Evolutionary conservation across 2,888 invertebrate species (phyloP), one percentile per base, ranked within the genome.

Genomic region (Lottia gigantea): DNA sequence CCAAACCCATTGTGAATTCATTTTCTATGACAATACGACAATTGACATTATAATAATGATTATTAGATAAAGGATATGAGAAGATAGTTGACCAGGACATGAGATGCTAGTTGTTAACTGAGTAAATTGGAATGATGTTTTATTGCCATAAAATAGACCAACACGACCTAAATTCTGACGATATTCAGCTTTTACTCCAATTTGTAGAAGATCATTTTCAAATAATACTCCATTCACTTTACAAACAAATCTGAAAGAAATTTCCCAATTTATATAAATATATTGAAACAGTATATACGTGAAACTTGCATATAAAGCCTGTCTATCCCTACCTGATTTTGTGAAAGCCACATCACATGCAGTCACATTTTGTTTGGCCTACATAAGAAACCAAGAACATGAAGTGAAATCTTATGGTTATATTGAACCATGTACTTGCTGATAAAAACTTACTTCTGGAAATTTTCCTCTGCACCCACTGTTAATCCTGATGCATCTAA

Each of bases 161-260:
- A 99, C 92, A 71, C 98, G 92, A 23, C 98, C 98, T 82, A 99
- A 92, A 90, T 98, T 98, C 89, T 96, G 95, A 82, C 97, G 92
- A 86, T 93, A 98, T 90, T 99, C 99, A 85, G 97, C 95, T 90
- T 99, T 98, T 1, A 98, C 95, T 73, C 98, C 98, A 85, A 99
- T 96, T 91, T 99, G 99, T 82, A 98, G 75, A 16, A 88, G 91
- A 87, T 98, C 97, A 90, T 97, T 98, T 90, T 99, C 99, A 90
- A 96, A 99, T 31, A 99, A 91, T 31, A 99, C 97, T 70, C 99
- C 99, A 90, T 98, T 98, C 89, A 97, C 97, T 91, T 98, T 99
- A 89, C 81, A 82, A 62, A 84, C 75, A 76, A 85, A 85, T 73
- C 85, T 85, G 82, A n/a, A 79, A 78, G 67, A 40, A 70, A 67